Percentiles rank a stretch among this genome's conserved stretches.
Evolutionary conservation across 2,113 vertebrate species (phyloP).

Genomic region (Saguinus imperator): DNA sequence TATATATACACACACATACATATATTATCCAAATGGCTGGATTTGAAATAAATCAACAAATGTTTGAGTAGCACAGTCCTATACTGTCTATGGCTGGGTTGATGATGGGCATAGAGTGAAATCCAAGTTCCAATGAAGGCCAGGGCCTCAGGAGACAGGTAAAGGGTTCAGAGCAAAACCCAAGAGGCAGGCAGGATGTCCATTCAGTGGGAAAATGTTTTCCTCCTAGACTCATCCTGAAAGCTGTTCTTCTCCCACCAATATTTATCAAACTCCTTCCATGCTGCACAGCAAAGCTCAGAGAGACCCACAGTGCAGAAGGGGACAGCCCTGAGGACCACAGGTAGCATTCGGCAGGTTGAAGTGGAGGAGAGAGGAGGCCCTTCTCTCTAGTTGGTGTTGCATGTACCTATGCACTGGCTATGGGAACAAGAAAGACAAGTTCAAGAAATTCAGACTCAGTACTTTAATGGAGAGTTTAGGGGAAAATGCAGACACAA

Average conservation of each 20-base stretch:
- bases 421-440: not conserved
- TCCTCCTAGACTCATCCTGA: not conserved
- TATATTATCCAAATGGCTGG: not conserved
- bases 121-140: not conserved
- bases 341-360: not conserved
- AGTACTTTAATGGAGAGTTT: not conserved
- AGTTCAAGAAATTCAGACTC: not conserved
- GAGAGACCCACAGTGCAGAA: not conserved
- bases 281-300: not conserved
- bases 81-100: not conserved
- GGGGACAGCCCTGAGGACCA: rapidly evolving
- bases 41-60: not conserved
- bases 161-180: not conserved
- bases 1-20: not conserved
- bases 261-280: not conserved
- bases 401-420: rapidly evolving
- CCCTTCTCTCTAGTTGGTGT: too few relatives aligned
- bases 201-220: not conserved
- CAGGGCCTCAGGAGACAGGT: not conserved
- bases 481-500: not conserved
- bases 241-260: not conserved
- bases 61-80: not conserved
- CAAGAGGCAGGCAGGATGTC: not conserved
- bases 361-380: not conserved
- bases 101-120: not conserved